A percentile compares a stretch with the other conserved stretches of the same genome.
Evolutionary conservation across 1,140 invertebrate species (phyloP).

Genomic region (Tetraneura akinire): DNA sequence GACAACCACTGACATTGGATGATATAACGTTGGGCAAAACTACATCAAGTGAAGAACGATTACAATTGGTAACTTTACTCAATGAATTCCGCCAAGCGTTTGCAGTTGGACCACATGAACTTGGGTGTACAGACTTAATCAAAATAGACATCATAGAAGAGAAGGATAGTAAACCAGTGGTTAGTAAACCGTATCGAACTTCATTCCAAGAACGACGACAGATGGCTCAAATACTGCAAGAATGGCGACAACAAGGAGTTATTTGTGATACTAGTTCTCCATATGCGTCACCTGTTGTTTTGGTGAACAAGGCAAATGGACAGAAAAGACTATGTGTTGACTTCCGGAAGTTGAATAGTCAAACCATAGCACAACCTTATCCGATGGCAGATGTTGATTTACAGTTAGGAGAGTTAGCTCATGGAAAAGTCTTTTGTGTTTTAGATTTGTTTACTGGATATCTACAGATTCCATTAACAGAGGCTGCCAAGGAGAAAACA

Average conservation of each 20-base stretch:
- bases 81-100: background rate
- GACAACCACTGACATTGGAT: background rate
- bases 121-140: background rate
- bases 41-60: background rate
- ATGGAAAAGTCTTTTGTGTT: conserved; percentile 48
- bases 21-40: background rate
- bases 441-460: conserved; percentile 60
- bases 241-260: background rate
- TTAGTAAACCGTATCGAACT: background rate
- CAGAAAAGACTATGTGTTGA: conserved; percentile 55
- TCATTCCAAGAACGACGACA: background rate
- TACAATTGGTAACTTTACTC: background rate
- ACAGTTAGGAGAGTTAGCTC: conserved; percentile 58
- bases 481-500: conserved; percentile 56
- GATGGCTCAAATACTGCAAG: background rate
- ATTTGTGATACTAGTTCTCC: background rate
- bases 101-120: background rate
- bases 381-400: conserved; percentile 63
- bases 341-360: conserved; percentile 59
- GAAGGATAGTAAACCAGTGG: background rate
- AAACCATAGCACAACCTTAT: conserved; percentile 60
- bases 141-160: background rate
- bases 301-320: conserved; percentile 12
- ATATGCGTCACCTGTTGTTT: conserved; percentile 53
- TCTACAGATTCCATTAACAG: conserved; percentile 58